Conservation (phyloP, 2,113 vertebrate genomes). For the Melanotaenia duboulayi region DNA sequence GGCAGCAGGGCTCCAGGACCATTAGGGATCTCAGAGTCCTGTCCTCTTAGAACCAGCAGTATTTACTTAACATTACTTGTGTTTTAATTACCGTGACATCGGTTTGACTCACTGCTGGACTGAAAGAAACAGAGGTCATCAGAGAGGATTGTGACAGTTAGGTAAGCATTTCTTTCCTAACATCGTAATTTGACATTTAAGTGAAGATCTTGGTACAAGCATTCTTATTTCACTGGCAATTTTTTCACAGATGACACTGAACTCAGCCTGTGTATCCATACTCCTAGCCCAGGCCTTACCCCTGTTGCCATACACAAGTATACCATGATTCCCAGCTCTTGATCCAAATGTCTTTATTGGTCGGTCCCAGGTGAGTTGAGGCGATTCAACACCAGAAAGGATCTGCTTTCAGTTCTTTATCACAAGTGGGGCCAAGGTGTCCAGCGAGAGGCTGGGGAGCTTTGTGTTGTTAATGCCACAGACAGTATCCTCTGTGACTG, state of each 20-base stretch:
- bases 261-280: constrained; percentile 4
- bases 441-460: constrained; percentile 64
- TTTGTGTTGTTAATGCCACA: constrained; percentile 78
- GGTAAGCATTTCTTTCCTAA: constrained; percentile 10
- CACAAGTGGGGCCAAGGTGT: constrained; percentile 74
- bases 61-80: constrained; percentile 58
- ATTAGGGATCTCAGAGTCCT: constrained; percentile 48
- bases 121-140: constrained; percentile 40
- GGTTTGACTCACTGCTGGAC: constrained; percentile 26
- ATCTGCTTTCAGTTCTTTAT: constrained; percentile 82
- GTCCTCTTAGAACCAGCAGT: constrained; percentile 55
- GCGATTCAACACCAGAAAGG: constrained; percentile 60
- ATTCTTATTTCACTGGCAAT: not conserved
- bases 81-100: constrained; percentile 73
- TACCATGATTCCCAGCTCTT: constrained; percentile 59
- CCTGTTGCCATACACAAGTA: constrained; percentile 21
- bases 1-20: constrained; percentile 48
- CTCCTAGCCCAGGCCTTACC: constrained; percentile 1
- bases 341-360: constrained; percentile 59
- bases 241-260: constrained; percentile 5
- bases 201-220: not conserved
- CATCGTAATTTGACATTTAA: not conserved
- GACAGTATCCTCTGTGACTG: constrained; percentile 70
- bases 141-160: not conserved
- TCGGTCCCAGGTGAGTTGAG: constrained; percentile 67